Base-by-base conservation (phyloP, 1,140 invertebrate species). In the Latrodectus geometricus region DNA sequence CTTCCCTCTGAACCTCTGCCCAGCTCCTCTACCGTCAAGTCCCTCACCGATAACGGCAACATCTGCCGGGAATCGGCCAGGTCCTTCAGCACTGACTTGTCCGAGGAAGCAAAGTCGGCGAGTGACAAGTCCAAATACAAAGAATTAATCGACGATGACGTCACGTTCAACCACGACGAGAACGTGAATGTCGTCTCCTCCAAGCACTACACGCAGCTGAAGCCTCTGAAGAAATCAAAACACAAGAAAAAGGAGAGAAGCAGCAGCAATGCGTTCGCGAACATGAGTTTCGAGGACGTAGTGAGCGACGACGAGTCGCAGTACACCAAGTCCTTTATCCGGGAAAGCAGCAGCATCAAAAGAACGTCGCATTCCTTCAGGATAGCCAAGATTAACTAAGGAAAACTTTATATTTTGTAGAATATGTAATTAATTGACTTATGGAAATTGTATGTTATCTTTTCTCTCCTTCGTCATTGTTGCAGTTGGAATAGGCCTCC, bases 231-330 rank as follows among this genome's bases (percentile, higher is more conserved):
- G 86, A 88, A 78, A n/a, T 87, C 85, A 14, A 89, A 88, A 61
- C 87, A 88, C 20, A 86, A 85, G 15, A 89, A 89, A 87, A 88
- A 89, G 56, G 88, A 89, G 14, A 74, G 75, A 23, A 74, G 69
- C 48, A 87, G 86, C 50, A 88, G 88, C n/a, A 89, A 87, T 4
- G 95, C 94, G 7, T 95, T 95, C 88, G 94, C 94, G 88, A 95
- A 95, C 89, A 94, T 95, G 94, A 95, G 95, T 89, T 95, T 95
- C 88, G 95, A 95, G 90, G 95, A 95, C 90, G 94, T 95, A 89
- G 94, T 94, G 2, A 94, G 94, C 23, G 95, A 95, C 88, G 94
- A 95, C 80, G 92, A 92, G n/a, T 73, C 76, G 9, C 85, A 87
- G 14, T 79, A 79, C 50, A 87, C 85, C 3, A 68, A 80, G 35